phyloP scores from a whole-genome alignment of 2,113 vertebrate species.

The Malurus alboscapulatus region DNA sequence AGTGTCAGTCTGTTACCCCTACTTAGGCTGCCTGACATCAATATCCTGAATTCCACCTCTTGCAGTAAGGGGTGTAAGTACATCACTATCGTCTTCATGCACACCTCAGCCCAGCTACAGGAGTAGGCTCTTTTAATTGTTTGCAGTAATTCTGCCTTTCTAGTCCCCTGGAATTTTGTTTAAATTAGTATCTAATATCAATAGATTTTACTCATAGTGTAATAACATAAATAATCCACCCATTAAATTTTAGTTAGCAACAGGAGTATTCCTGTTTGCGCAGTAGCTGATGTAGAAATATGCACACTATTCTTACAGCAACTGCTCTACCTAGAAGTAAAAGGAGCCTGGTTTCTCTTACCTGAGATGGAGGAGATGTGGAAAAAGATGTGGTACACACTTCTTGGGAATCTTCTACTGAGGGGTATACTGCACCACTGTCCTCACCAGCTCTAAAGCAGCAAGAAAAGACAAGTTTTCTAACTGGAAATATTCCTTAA shows the following conservation, averaged over 20 bases:
- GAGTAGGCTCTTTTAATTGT: not conserved
- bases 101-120: not conserved
- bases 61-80: not conserved
- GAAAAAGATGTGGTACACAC: conserved; percentile 97
- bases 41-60: not conserved
- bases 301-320: not conserved
- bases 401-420: conserved; percentile 96
- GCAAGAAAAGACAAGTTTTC: conserved; percentile 6
- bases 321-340: not conserved
- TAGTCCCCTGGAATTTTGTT: not conserved
- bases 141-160: not conserved
- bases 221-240: not conserved
- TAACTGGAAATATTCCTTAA: not conserved
- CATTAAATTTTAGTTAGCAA: not conserved
- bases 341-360: conserved; percentile 53
- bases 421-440: conserved; percentile 76
- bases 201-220: not conserved
- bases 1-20: not conserved
- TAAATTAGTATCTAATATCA: not conserved
- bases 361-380: conserved; percentile 97
- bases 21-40: not conserved
- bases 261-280: not conserved
- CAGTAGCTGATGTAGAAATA: not conserved
- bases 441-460: conserved; percentile 82
- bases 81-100: not conserved